Conservation (phyloP, 2,888 invertebrate genomes). For the Achlya flavicornis region DNA sequence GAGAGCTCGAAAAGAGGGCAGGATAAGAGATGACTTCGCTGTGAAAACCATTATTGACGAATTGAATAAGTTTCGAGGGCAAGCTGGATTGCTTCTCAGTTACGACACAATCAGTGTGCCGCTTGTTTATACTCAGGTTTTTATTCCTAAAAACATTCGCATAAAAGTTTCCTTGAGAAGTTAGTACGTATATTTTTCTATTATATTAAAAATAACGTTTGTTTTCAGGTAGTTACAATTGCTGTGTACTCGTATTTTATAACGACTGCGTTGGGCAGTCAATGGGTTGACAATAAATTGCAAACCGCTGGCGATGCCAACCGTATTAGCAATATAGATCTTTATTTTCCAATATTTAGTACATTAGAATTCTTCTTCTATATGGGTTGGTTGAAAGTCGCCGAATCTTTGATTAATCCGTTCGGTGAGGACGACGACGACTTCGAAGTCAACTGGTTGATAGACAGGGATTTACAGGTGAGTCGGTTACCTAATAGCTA, state of each 20-base stretch:
- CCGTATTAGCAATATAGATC: constrained; percentile 87
- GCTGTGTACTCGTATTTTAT: constrained; percentile 96
- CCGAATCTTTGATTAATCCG: constrained; percentile 95
- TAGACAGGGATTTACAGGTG: constrained; percentile 94
- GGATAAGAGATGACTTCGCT: constrained; percentile 95
- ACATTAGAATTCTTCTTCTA: constrained; percentile 94
- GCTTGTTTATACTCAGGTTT: constrained; percentile 91
- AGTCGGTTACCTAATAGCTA: constrained; percentile 24
- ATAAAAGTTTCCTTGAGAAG: not conserved
- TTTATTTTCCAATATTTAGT: constrained; percentile 95
- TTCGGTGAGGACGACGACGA: constrained; percentile 97
- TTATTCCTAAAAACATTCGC: not conserved
- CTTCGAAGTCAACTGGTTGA: constrained; percentile 96
- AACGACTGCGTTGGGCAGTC: constrained; percentile 94
- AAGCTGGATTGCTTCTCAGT: constrained; percentile 89
- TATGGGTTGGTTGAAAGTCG: constrained; percentile 96
- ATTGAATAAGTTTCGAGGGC: constrained; percentile 92
- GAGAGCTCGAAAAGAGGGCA: constrained; percentile 93
- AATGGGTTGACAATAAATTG: constrained; percentile 89
- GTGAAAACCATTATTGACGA: constrained; percentile 96
- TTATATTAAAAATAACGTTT: constrained; percentile 5
- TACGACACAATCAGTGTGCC: constrained; percentile 92
- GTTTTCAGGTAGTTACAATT: constrained; percentile 91
- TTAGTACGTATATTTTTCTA: not conserved
- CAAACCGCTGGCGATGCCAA: constrained; percentile 47